Base-by-base conservation (phyloP, 1,140 invertebrate genomes). In the Drosophila carrolli region DNA sequence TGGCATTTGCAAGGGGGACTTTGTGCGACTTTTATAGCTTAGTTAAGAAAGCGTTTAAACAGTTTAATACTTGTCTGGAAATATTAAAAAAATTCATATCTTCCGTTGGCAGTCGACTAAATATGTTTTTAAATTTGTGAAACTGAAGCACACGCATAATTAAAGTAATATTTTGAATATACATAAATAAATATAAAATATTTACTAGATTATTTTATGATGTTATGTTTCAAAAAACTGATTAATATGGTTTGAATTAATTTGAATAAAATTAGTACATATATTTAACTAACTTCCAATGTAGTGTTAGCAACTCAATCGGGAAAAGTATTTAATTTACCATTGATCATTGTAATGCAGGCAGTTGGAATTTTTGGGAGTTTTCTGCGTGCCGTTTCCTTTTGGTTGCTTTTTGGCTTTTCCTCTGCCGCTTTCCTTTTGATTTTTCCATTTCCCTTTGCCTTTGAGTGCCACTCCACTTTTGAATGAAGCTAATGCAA, bases 401-500 rank as follows among this genome's bases (percentile, higher is more conserved):
- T 7, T 7, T 8, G 29, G 7, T 11, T 14, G 27, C 23, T 14
- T n/a, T 59, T 59, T 37, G 57, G 19, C 43, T 37, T 48, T 41
- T n/a, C 32, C 14, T 29, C 4, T 14, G 10, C 9, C 47, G n/a
- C 4, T 32, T 23, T 46, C 14, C 29, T 41, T 19, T 55, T 38
- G 16, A 19, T 29, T 44, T 44, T 29, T 13, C 27, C 54, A 37
- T 44, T 46, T 47, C 23, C 11, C 29, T 6, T 58, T 23, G 11
- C 43, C 43, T n/a, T 32, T 57, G 43, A 48, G 29, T 27, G 32
- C 40, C n/a, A 35, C 46, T 51, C 57, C 27, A 14, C 13, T 47
- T 50, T 60, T 35, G 35, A 40, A 27, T 40, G 19, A 27, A 13
- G 46, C 23, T 60, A 60, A 40, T 60, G 58, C 47, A 51, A 60